Evolutionary conservation across 37 sponge, comb jelly and placozoan species (phyloP), one percentile per base, ranked within the genome.

Genomic region (Halisarca cf. caerulea): DNA sequence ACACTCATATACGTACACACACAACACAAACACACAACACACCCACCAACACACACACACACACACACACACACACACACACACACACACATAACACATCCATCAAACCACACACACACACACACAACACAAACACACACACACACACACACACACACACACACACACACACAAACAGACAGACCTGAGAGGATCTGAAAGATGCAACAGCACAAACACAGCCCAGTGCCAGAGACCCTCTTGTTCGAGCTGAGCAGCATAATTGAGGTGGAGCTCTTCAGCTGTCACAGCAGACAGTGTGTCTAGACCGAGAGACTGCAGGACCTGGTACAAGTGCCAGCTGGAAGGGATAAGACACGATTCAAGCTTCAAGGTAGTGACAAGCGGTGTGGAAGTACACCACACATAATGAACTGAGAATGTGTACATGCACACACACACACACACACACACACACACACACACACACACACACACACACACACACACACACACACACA

Each of bases 221-320:
- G 91, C 86, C 96, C 96, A 95, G 53, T 90, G 83, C 96, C 96
- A 95, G 25, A 81, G 64, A 27, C 94, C 96, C 39, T 42, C 55
- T 21, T 78, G 21, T 66, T 85, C 91, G 60, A 95, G 84, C 73
- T 95, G 91, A 36, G 84, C 78, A 1, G 94, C 83, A 81, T 83
- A 92, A 64, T 87, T 85, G 54, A 43, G 35, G 83, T 93, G 89
- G 23, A 92, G 84, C 33, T 58, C 68, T 33, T 59, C 81, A 17
- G 82, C 86, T n/a, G 69, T 61, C 15, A 15, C 25, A 36, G 70
- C 59, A 5, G 84, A 57, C 33, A 70, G 78, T 32, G 88, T 35
- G 85, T 92, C 90, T 72, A 90, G 90, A 55, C 58, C 87, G n/a
- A 92, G 87, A 15, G 86, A 34, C 5, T 41, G 84, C 47, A 95